phyloP scores from a whole-genome alignment of 2,797 vertebrate genomes.

The Kryptolebias ocellatus region DNA sequence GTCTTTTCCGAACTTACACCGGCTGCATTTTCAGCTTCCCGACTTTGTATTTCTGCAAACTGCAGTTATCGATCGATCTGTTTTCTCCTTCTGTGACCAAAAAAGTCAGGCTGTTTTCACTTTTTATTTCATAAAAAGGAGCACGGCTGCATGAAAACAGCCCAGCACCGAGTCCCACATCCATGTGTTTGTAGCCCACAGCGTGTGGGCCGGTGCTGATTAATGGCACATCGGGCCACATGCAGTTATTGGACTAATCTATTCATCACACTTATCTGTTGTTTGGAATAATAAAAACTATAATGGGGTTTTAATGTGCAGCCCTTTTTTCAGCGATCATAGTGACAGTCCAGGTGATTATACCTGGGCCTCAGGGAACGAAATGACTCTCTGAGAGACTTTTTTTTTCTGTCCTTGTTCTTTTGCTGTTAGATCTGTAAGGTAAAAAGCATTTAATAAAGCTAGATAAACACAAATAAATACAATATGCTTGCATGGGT shows the following conservation, averaged over 20 bases:
- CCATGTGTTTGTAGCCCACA: conserved; percentile 27
- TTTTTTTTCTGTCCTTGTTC: conserved; percentile 14
- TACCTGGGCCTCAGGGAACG: conserved; percentile 34
- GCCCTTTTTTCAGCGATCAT: conserved; percentile 27
- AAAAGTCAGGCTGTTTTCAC: conserved; percentile 18
- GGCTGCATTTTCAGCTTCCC: conserved; percentile 31
- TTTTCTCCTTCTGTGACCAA: not conserved
- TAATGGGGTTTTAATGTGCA: conserved; percentile 75
- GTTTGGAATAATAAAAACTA: conserved; percentile 60
- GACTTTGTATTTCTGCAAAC: not conserved
- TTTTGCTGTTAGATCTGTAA: conserved; percentile 12
- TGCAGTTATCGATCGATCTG: too few species aligned
- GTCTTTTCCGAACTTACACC: conserved; percentile 7
- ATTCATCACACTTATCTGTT: conserved; percentile 72
- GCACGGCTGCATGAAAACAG: not conserved
- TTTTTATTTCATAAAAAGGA: not conserved
- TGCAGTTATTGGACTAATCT: conserved; percentile 52
- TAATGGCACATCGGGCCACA: conserved; percentile 52
- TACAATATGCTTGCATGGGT: conserved; percentile 5
- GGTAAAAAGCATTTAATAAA: not conserved
- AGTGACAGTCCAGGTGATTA: conserved; percentile 58
- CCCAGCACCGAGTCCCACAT: conserved; percentile 12
- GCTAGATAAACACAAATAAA: not conserved
- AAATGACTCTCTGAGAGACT: conserved; percentile 23
- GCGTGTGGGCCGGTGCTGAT: conserved; percentile 53